Evolutionary conservation across 2,888 invertebrate genomes (phyloP), one percentile per base, ranked within the genome.

Genomic region (Scelioninae gen. 1): DNA sequence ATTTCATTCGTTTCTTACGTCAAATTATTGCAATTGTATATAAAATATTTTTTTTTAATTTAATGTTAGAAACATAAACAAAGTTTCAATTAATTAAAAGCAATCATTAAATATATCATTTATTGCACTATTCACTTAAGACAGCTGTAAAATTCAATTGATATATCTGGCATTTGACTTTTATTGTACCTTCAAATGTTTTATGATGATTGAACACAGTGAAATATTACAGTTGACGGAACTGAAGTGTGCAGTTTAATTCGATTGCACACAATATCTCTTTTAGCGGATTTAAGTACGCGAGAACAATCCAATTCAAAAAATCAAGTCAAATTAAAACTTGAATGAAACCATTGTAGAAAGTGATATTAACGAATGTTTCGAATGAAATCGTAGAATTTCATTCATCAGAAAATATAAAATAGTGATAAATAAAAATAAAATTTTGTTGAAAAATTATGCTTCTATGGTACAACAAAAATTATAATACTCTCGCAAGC

Each of bases 191-290:
- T 23, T 66, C 66, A 51, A 53, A 66, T 53, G 40, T 53, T 66
- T 66, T 66, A 53, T 43, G 66, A 53, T 66, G 66, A 66, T 66
- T 66, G 53, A 40, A 53, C 53, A 31, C 15, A 38, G n/a, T 40
- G 49, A 66, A 66, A 53, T 53, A 43, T 66, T 53, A 53, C 43
- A 16, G 51, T 40, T 38, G 51, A 40, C 40, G 16, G 66, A 66
- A 53, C 13, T 66, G 31, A 10, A 43, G 10, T 66, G 9, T 66
- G 31, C 40, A 53, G 13, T 53, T 66, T 53, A 53, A 66, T 66
- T 10, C 10, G 40, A 38, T 66, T 40, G 40, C 51, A 40, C 38
- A 13, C n/a, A 29, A 66, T 66, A 66, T 66, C 51, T 53, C 66
- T 66, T 66, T 66, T 66, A 32, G 10, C 34, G 34, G 51, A 65